phyloP scores from a whole-genome alignment of 2,797 vertebrate species.

The Nothura maculosa region DNA sequence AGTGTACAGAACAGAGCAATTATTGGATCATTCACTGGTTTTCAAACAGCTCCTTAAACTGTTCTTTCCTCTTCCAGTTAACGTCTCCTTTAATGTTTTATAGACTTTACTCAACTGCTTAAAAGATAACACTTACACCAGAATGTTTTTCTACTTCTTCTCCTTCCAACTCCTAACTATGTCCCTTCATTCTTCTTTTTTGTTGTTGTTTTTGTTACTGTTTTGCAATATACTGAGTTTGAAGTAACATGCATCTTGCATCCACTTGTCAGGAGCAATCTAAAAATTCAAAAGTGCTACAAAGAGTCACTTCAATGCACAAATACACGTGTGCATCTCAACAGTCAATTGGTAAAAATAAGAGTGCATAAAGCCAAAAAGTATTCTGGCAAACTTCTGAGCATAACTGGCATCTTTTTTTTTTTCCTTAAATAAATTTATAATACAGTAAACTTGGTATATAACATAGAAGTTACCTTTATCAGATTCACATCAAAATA shows the following conservation, averaged over 20 bases:
- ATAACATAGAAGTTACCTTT: not conserved
- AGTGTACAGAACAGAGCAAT: slow-evolving; percentile 36
- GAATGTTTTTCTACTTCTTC: not conserved
- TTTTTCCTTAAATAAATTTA: not conserved
- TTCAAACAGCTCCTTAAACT: slow-evolving; percentile 30
- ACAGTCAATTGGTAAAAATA: not conserved
- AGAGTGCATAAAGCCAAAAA: not conserved
- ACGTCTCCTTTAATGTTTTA: slow-evolving; percentile 23
- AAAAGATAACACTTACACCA: not conserved
- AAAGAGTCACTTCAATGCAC: not conserved
- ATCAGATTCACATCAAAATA: not conserved
- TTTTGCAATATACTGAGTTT: not conserved
- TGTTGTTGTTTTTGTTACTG: not conserved
- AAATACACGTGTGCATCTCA: not conserved
- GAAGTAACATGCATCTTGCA: slow-evolving; percentile 10
- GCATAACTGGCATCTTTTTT: not conserved
- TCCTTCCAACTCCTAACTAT: not conserved
- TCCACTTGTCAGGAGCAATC: slow-evolving; percentile 66
- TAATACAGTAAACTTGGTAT: not conserved
- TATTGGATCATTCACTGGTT: not conserved
- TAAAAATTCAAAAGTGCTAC: not conserved
- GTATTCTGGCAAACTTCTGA: not conserved
- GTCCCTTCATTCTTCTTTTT: not conserved
- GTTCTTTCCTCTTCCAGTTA: slow-evolving; percentile 11
- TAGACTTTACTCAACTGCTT: not conserved